Evolutionary conservation across 2,113 vertebrate genomes (phyloP), one percentile per base, ranked within the genome.

Genomic region (Callipepla squamata): DNA sequence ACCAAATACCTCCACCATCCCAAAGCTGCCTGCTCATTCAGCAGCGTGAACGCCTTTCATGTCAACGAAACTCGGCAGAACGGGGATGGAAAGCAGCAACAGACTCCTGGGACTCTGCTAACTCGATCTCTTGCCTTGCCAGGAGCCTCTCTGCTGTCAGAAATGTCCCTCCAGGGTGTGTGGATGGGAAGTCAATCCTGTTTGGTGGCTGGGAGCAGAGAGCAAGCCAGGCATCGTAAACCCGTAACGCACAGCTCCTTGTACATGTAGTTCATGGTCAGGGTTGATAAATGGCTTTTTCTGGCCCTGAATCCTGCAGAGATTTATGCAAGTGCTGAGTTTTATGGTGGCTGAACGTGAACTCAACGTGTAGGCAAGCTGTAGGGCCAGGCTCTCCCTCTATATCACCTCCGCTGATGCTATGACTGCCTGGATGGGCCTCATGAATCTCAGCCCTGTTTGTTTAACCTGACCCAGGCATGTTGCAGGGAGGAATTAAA

Each of bases 401-500:
- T 22, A 0, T 10, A 6, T 30, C 62, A 23, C 30, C 12, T 2
- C 23, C 2, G 6, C 51, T 23, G 84, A 16, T 1, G 28, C 42
- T 6, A 1, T 7, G 13, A 48, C 47, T 2, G 44, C 65, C 57
- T 13, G 69, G 6, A 15, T 8, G 42, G 13, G 21, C 36, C 55
- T 13, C n/a, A 22, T 1, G 51, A 11, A 66, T 18, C 17, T 48
- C 58, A 13, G 45, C 16, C 2, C 50, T 48, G 63, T 13, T 59
- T 32, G 51, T 36, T 45, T 28, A 34, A 76, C 69, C 76, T 2
- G 30, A 36, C 44, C 65, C 44, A 20, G 50, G 69, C 74, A 7
- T 16, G 0, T 21, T 4, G 4, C 5, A 2, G 4, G 7, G 26
- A 21, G 40, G 7, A 48, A 6, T 62, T 38, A 26, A 69, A n/a